Percentiles rank a stretch among this genome's conserved stretches.
These are phyloP conservation scores for Cydia amplana DNA, from an alignment of 1,140 invertebrate genomes.

Conservation along the genomic window DNA sequence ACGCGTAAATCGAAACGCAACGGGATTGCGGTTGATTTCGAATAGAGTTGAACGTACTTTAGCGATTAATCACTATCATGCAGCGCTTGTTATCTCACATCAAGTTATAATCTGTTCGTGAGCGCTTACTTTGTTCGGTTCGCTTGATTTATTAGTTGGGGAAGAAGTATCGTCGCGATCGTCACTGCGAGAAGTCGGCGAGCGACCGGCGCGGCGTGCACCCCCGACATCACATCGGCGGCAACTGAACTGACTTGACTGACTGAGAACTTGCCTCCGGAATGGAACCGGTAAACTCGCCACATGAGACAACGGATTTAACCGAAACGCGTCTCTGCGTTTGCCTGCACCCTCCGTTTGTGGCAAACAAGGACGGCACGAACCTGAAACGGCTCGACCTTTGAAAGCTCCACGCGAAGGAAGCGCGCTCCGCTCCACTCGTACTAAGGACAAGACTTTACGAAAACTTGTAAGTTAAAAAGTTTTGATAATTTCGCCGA, in stretches of 20 bases:
- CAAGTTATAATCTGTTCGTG: constrained; percentile 67
- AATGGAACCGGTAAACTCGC: constrained; percentile 49
- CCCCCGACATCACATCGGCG: constrained; percentile 65
- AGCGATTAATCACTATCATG: constrained; percentile 66
- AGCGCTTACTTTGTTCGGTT: constrained; percentile 63
- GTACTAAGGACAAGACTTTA: constrained; percentile 48
- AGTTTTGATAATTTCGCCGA: constrained; percentile 77
- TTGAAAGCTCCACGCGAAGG: constrained; percentile 54
- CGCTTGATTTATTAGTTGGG: constrained; percentile 68
- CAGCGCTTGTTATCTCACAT: constrained; percentile 68
- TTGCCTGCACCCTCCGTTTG: constrained; percentile 41
- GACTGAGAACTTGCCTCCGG: constrained; percentile 49
- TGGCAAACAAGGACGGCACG: constrained; percentile 58
- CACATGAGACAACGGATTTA: constrained; percentile 52
- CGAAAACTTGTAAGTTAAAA: constrained; percentile 77
- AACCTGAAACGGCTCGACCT: constrained; percentile 39
- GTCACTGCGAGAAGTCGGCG: constrained; percentile 53
- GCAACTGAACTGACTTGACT: constrained; percentile 55
- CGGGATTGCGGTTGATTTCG: constrained; percentile 61
- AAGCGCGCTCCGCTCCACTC: constrained; percentile 54
- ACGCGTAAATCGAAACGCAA: constrained; percentile 61
- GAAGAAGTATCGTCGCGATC: constrained; percentile 64
- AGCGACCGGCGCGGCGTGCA: constrained; percentile 54
- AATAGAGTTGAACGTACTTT: constrained; percentile 62
- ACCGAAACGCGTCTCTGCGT: constrained; percentile 46